Percentiles rank a stretch among this genome's conserved stretches.
phyloP scores from a whole-genome alignment of 92 coral and sea anemone species.

The Palythoa heliodiscus region DNA sequence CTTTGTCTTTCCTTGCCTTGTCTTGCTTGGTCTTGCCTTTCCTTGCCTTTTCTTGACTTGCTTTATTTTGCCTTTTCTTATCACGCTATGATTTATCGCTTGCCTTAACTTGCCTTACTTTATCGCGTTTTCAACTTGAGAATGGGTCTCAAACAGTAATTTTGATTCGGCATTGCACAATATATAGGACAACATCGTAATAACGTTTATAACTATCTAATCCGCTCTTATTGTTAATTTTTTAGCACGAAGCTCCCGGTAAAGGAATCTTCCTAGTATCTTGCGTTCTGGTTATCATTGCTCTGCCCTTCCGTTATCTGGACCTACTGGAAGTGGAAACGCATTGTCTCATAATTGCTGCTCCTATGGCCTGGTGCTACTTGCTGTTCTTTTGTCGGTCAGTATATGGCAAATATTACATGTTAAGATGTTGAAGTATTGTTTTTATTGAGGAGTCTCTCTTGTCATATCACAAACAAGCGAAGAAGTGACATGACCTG shows the following conservation, averaged over 20 bases:
- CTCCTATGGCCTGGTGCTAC: slow-evolving; percentile 95
- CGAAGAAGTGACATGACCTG: no score
- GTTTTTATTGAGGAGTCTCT: no score
- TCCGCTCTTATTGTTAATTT: not conserved
- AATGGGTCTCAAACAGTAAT: no score
- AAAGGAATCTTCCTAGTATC: slow-evolving; percentile 75
- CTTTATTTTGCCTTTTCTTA: no score
- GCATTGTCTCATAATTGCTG: slow-evolving; percentile 63
- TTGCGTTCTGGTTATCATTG: slow-evolving; percentile 68
- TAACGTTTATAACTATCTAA: not conserved
- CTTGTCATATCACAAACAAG: no score
- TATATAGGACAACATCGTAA: no score
- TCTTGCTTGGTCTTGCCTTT: no score
- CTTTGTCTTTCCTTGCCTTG: no score
- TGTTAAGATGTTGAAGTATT: not conserved
- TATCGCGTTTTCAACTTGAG: no score
- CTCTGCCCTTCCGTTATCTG: slow-evolving; percentile 75
- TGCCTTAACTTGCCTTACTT: no score
- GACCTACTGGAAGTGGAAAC: slow-evolving; percentile 69
- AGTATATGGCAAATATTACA: slow-evolving; percentile 2
- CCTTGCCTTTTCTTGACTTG: no score
- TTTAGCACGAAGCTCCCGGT: slow-evolving; percentile 84
- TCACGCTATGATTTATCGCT: no score
- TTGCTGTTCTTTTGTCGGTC: slow-evolving; percentile 88
- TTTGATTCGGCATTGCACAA: not conserved